Percentiles rank a stretch among this genome's conserved stretches.
Evolutionary conservation across 92 coral and sea anemone genomes (phyloP).

Genomic region (Siderastrea siderea): DNA sequence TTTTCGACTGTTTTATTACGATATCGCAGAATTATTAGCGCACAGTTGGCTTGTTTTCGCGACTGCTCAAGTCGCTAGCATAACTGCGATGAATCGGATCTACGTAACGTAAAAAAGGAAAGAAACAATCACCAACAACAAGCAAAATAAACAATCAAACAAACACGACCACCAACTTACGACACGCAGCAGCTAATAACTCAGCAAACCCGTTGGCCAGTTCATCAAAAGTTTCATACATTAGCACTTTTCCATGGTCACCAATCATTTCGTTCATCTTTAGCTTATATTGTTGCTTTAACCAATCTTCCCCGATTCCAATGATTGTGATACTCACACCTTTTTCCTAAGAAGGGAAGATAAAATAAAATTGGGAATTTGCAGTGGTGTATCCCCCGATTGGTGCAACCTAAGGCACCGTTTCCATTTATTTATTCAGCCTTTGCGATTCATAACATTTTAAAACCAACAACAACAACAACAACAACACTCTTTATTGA

Average conservation of each 20-base stretch:
- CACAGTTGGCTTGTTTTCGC: too few relatives aligned
- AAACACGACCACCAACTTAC: background rate
- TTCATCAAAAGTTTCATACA: background rate
- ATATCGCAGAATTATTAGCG: too few relatives aligned
- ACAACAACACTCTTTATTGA: too few relatives aligned
- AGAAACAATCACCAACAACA: too few relatives aligned
- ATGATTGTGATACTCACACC: background rate
- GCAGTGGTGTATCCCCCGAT: background rate
- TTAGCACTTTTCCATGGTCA: background rate
- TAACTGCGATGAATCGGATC: too few relatives aligned
- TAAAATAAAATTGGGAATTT: background rate
- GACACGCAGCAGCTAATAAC: background rate
- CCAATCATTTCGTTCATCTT: slow-evolving; percentile 1
- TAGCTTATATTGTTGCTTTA: background rate
- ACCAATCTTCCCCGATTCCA: background rate
- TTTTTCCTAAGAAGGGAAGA: background rate
- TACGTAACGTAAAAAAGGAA: too few relatives aligned
- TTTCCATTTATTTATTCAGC: too few relatives aligned
- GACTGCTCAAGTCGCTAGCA: too few relatives aligned
- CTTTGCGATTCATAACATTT: too few relatives aligned
- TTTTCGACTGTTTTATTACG: too few relatives aligned
- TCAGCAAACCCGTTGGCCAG: background rate
- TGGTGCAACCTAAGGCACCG: background rate
- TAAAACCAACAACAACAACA: too few relatives aligned
- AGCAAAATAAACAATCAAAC: too few relatives aligned